A percentile compares a stretch with the other conserved stretches of the same genome.
phyloP scores from a whole-genome alignment of 2,888 invertebrate genomes.

The Tenthredo notha region DNA sequence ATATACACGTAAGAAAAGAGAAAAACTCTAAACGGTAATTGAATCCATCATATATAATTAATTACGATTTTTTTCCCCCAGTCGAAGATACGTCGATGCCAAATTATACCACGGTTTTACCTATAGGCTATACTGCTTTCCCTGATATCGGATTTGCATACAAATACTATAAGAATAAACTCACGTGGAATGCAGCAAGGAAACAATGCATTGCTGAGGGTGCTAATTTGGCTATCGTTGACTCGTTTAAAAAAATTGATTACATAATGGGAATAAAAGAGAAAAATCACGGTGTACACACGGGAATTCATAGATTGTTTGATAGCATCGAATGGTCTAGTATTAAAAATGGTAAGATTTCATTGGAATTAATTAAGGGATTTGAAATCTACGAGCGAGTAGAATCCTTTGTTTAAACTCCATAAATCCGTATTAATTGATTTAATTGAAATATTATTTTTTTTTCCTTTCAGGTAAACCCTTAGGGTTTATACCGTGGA shows the following conservation, averaged over 20 bases:
- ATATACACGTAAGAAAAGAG: background rate
- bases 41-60: background rate
- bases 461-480: background rate
- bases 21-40: background rate
- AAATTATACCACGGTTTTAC: background rate
- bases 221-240: background rate
- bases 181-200: constrained; percentile 20
- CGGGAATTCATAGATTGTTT: constrained; percentile 19
- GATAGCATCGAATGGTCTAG: constrained; percentile 8
- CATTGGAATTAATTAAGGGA: background rate
- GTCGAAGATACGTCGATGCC: background rate
- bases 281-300: background rate
- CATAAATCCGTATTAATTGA: too few species aligned
- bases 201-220: constrained; percentile 8
- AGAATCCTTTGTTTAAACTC: background rate
- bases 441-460: background rate
- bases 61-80: background rate
- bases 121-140: constrained; percentile 14
- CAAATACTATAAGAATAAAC: constrained; percentile 1
- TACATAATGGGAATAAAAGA: background rate
- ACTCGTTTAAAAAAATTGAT: constrained; percentile 8
- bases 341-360: background rate
- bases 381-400: background rate
- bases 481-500: constrained; percentile 30
- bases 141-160: constrained; percentile 16